Percentiles rank a stretch among this genome's conserved stretches.
phyloP scores from a whole-genome alignment of 1,140 invertebrate genomes.

The Probaryconus sp. region DNA sequence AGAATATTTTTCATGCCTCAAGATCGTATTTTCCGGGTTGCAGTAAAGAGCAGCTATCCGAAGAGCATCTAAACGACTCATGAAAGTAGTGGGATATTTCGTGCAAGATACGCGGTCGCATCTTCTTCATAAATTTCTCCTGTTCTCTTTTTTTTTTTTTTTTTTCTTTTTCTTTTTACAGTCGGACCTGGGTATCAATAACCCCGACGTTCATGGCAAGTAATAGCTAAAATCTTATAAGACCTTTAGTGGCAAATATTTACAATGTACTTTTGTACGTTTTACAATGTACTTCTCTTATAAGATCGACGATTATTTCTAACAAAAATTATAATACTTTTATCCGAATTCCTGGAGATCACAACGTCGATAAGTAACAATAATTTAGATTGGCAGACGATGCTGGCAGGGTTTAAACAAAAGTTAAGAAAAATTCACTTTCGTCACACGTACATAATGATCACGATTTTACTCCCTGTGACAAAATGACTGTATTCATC shows the following conservation, averaged over 20 bases:
- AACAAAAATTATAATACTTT: constrained; percentile 28
- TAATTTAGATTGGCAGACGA: constrained; percentile 43
- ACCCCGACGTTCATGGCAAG: constrained; percentile 32
- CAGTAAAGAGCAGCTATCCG: constrained; percentile 51
- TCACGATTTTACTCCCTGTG: no score
- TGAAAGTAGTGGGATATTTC: constrained; percentile 53
- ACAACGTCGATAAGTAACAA: constrained; percentile 35
- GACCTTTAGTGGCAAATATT: constrained; percentile 24
- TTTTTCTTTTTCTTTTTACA: not conserved
- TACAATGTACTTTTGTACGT: constrained; percentile 42
- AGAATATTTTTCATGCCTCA: constrained; percentile 31
- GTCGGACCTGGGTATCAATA: constrained; percentile 29
- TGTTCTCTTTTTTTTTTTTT: constrained; percentile 22
- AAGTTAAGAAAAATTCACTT: no score
- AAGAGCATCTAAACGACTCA: constrained; percentile 62
- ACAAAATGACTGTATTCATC: no score
- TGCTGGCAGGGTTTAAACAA: no score
- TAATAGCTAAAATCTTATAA: constrained; percentile 32
- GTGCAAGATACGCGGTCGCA: constrained; percentile 54
- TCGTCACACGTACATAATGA: no score
- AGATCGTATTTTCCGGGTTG: constrained; percentile 38
- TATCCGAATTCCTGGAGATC: constrained; percentile 16
- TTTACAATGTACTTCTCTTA: no score
- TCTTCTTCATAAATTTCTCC: constrained; percentile 52
- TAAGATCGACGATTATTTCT: no score